Evolutionary conservation across 2,888 invertebrate genomes (phyloP), one percentile per base, ranked within the genome.

Genomic region (Euplagia quadripunctaria): DNA sequence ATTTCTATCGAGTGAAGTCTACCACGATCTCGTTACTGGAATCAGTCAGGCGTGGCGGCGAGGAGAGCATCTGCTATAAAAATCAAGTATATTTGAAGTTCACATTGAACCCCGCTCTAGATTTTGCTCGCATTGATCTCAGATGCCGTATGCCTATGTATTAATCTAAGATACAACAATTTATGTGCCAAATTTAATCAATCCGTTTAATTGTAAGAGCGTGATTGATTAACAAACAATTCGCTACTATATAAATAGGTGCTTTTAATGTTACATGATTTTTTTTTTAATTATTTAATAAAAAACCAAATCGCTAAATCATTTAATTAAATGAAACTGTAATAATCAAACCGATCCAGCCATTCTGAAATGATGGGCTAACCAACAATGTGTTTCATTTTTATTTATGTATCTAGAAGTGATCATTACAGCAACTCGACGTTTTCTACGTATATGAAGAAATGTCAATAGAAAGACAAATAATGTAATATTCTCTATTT

Each of bases 11-110:
- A 84, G 81, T 85, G 81, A 74, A 79, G 80, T 82, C 84, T 31
- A 14, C 61, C 46, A 87, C 86, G 84, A 86, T 88, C 89, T 90
- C 79, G 87, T 90, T 91, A 90, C 86, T 80, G 78, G 73, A 85
- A 72, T 77, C 87, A 78, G 78, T 88, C 87, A 87, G 85, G 84
- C 89, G 82, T 87, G 72, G 68, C 77, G 63, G 69, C 46, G 20
- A 31, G 49, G n/a, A 55, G 68, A 66, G 52, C 52, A 55, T 52
- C 52, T 8, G 3, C 68, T 55, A 41, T 55, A 14, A 64, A 52
- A 17, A 46, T 41, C 17, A 9, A 41, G 31, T 49, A 49, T 49
- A 31, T 49, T 49, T 66, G 31, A 66, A 51, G 66, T 17, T 16
- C 41, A 4, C 31, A 31, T 14, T 31, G 31, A 61, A 31, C 31